Base-by-base conservation (phyloP, 2,888 invertebrate species). In the Mechanitis mazaeus region DNA sequence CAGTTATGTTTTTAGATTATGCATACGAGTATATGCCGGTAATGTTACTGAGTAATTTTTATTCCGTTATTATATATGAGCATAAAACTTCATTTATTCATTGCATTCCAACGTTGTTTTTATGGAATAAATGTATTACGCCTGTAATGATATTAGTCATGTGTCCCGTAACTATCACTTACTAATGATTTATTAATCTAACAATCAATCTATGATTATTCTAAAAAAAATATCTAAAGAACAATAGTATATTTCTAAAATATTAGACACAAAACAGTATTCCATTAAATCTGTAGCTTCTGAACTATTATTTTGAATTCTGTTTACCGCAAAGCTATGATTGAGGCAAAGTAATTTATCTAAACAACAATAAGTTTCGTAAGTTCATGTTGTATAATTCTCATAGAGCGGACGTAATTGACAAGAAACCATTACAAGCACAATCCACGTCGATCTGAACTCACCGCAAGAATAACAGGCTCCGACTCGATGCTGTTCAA, bases 391-490 rank as follows among this genome's bases (percentile, higher is more conserved):
- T 64, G 50, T 60, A 60, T 64, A 61, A 62, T 50, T 57, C 58
- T 53, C 55, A 63, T 59, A 59, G 59, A 54, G 55, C 50, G 50
- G 50, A 59, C 66, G 69, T 75, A 75, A 74, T 74, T 72, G 73
- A 71, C 70, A 64, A 71, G 69, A 71, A 72, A 70, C 65, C 67
- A 71, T 71, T 68, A 64, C 60, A 65, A 68, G 71, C 65, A 69
- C 68, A 68, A 73, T 70, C 70, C 67, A 60, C 60, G 67, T 69
- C 66, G 69, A 74, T 73, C 69, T 68, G 67, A 63, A 61, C 65
- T 68, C 64, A 70, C 72, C 72, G 68, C 74, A 74, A 68, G 64
- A 67, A 66, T 66, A 68, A 63, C 66, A 64, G 64, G 63, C 64
- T 66, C 60, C 57, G 54, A 60, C 33, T 58, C 12, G 42, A 54